phyloP scores from a whole-genome alignment of 2,888 invertebrate genomes.

The Cryptus armator region DNA sequence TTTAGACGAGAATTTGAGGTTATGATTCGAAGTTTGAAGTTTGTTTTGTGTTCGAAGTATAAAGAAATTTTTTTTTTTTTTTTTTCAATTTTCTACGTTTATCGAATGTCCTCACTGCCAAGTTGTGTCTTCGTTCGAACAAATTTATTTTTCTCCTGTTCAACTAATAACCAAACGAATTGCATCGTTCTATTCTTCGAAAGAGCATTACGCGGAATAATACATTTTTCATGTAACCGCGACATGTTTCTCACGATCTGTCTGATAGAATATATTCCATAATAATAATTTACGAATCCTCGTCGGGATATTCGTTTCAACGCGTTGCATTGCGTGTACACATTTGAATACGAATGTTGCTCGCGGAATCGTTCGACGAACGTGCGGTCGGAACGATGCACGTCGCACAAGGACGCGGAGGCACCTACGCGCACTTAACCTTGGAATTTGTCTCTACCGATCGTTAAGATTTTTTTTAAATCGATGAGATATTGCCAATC shows the following conservation, averaged over 20 bases:
- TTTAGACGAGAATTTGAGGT: too few species aligned
- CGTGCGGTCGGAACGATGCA: neutral
- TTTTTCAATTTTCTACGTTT: neutral
- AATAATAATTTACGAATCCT: neutral
- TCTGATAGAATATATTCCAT: neutral
- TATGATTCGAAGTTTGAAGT: too few species aligned
- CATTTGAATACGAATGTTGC: constrained; percentile 39
- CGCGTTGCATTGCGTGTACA: constrained; percentile 17
- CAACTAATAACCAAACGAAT: neutral
- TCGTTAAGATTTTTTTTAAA: constrained; percentile 15
- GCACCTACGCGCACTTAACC: constrained; percentile 27
- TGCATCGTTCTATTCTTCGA: neutral
- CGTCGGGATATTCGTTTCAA: neutral
- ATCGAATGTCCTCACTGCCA: neutral
- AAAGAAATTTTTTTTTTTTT: too few species aligned
- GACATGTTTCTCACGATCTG: neutral
- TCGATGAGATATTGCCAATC: neutral
- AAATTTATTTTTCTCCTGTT: neutral
- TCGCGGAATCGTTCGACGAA: constrained; percentile 17
- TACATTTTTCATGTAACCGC: neutral
- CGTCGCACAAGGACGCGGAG: neutral
- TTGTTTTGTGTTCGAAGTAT: too few species aligned
- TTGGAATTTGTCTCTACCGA: constrained; percentile 18
- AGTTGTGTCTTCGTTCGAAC: neutral
- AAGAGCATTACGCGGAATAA: neutral